A percentile compares a stretch with the other conserved stretches of the same genome.
These are phyloP conservation scores for Tribolium freemani DNA, from an alignment of 2,888 invertebrate genomes.

Conservation along the genomic window DNA sequence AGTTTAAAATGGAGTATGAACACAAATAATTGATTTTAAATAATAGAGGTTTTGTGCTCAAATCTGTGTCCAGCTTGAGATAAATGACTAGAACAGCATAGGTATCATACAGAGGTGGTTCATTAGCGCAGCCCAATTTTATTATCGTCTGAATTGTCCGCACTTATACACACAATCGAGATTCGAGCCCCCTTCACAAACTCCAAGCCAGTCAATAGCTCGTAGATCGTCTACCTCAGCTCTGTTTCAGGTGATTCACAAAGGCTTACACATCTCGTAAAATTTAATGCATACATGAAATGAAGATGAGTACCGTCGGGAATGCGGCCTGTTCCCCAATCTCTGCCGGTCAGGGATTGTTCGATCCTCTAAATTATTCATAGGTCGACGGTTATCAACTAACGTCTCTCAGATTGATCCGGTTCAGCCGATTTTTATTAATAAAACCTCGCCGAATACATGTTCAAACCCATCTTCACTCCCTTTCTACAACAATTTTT, in stretches of 20 bases:
- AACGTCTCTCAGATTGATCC: constrained; percentile 30
- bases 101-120: constrained; percentile 6
- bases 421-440: constrained; percentile 26
- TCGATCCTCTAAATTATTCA: constrained; percentile 42
- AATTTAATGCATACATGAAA: constrained; percentile 50
- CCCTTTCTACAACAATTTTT: constrained; percentile 25
- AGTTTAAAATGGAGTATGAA: constrained; percentile 1
- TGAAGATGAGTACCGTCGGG: constrained; percentile 44
- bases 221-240: constrained; percentile 16
- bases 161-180: constrained; percentile 44
- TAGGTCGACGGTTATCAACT: constrained; percentile 38
- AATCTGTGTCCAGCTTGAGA: not conserved
- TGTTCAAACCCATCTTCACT: constrained; percentile 1
- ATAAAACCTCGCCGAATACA: not conserved
- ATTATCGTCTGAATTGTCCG: constrained; percentile 40
- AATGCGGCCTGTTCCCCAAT: constrained; percentile 26
- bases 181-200: constrained; percentile 39
- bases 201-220: constrained; percentile 31
- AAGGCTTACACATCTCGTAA: constrained; percentile 41
- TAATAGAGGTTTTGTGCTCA: not conserved
- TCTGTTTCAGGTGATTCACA: constrained; percentile 36
- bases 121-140: constrained; percentile 31
- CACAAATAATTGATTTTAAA: not conserved
- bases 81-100: not conserved
- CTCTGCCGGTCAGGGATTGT: constrained; percentile 38